phyloP scores from a whole-genome alignment of 2,888 invertebrate species.

The Endomychus coccineus region DNA sequence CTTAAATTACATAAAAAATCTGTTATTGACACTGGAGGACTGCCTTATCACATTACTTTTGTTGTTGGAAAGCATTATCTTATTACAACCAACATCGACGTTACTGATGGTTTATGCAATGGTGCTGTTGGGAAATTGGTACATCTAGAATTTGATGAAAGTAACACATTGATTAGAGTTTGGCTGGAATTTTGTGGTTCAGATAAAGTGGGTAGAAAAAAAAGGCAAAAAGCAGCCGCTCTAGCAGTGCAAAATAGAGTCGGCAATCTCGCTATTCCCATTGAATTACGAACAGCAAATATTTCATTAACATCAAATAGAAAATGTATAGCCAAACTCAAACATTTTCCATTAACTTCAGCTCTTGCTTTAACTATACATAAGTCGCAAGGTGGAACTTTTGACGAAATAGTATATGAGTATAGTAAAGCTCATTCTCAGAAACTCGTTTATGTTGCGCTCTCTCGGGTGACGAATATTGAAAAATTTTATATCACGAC shows the following conservation, averaged over 20 bases:
- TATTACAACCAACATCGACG: conserved; percentile 1
- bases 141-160: conserved; percentile 2
- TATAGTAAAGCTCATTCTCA: conserved; percentile 13
- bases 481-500: conserved; percentile 7
- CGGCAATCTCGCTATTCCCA: conserved; percentile 2
- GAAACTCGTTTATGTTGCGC: conserved; percentile 11
- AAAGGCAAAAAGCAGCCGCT: conserved; percentile 5
- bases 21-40: background rate
- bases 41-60: conserved; percentile 1
- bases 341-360: conserved; percentile 24
- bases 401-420: conserved; percentile 23
- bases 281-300: conserved; percentile 4
- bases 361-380: conserved; percentile 26
- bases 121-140: conserved; percentile 1
- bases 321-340: conserved; percentile 16
- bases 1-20: background rate
- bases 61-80: background rate
- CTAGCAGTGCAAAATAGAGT: background rate
- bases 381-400: conserved; percentile 27
- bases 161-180: conserved; percentile 1
- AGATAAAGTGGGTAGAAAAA: conserved; percentile 2
- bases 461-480: conserved; percentile 23
- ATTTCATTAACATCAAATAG: conserved; percentile 2
- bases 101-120: conserved; percentile 4
- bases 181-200: conserved; percentile 4